These are phyloP conservation scores for Poecilia velifera DNA, from an alignment of 2,797 vertebrate genomes.

Conservation along the genomic window DNA sequence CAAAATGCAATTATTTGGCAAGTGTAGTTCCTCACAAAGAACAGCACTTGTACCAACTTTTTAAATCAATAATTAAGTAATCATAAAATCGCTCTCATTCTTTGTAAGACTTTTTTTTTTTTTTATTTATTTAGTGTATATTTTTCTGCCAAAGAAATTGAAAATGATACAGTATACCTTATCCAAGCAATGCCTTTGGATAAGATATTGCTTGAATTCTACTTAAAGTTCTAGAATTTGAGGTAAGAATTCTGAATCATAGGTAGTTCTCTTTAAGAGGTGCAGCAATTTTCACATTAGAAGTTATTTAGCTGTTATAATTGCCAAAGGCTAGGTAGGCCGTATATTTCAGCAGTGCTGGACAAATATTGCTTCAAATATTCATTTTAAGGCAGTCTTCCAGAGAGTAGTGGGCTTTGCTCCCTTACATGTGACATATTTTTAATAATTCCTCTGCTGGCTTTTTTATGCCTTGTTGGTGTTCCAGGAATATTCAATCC, in stretches of 20 bases:
- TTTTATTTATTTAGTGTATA: not conserved
- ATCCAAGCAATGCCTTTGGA: too few relatives aligned
- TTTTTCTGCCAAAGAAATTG: not conserved
- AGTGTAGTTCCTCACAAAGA: not conserved
- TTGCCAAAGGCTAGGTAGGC: not conserved
- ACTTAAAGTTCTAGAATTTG: too few relatives aligned
- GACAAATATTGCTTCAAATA: not conserved
- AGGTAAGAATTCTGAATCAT: not conserved
- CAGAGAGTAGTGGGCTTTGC: not conserved
- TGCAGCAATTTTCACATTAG: not conserved
- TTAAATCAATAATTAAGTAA: not conserved
- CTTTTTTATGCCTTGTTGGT: not conserved
- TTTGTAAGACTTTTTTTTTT: not conserved
- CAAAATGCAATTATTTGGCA: conserved; percentile 12
- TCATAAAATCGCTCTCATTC: not conserved
- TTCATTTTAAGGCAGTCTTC: not conserved
- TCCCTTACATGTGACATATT: too few relatives aligned
- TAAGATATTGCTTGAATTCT: too few relatives aligned
- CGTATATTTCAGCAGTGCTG: not conserved
- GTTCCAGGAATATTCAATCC: not conserved
- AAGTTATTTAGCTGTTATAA: not conserved
- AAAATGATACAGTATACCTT: not conserved
- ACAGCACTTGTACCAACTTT: not conserved
- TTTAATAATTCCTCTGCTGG: too few relatives aligned
- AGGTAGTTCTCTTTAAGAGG: not conserved